A percentile compares a stretch with the other conserved stretches of the same genome.
These are phyloP conservation scores for Trichonephila inaurata DNA, from an alignment of 1,140 invertebrate species.

Conservation along the genomic window DNA sequence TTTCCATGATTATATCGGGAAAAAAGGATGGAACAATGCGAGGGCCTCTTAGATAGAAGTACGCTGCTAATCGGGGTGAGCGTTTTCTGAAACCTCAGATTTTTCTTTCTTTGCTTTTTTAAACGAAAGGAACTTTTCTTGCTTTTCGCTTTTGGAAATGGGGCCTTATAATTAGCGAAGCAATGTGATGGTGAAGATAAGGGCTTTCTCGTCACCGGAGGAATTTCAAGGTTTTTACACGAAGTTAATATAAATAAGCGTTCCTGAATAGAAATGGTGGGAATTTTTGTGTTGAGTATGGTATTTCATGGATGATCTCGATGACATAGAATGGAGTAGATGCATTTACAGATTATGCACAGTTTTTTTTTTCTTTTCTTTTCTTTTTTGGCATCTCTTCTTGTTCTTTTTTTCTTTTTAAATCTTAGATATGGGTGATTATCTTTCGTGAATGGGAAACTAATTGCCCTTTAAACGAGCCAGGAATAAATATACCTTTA, in stretches of 20 bases:
- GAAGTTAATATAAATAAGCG: not conserved
- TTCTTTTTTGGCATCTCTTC: too few species aligned
- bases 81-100: conserved; percentile 2
- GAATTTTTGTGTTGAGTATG: not conserved
- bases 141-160: not conserved
- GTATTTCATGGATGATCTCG: not conserved
- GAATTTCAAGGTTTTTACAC: not conserved
- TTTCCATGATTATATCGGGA: conserved; percentile 52
- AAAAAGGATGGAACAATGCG: not conserved
- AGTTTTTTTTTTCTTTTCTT: too few species aligned
- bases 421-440: too few species aligned
- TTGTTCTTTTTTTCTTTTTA: too few species aligned
- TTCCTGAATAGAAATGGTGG: not conserved
- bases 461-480: too few species aligned
- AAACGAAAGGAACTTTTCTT: not conserved
- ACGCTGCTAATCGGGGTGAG: conserved; percentile 19
- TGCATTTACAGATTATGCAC: not conserved
- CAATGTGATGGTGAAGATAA: not conserved
- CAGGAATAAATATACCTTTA: too few species aligned
- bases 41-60: not conserved
- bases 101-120: not conserved
- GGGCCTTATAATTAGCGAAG: conserved; percentile 34
- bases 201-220: not conserved
- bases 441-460: too few species aligned
- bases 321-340: not conserved